Evolutionary conservation across 2,797 vertebrate genomes (phyloP).

Genomic region (Typhlichthys subterraneus): DNA sequence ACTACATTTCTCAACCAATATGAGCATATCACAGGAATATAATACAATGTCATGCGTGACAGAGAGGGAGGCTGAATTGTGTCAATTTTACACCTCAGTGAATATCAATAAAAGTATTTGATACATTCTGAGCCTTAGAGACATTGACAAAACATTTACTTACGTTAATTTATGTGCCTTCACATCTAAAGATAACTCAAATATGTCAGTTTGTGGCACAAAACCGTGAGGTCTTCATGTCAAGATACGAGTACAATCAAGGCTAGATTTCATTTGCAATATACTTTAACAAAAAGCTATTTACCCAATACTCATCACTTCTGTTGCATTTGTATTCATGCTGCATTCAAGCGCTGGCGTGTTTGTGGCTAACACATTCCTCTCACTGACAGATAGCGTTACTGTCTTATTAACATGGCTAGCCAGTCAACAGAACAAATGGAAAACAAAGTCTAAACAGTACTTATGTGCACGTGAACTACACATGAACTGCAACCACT

Average conservation of each 20-base stretch:
- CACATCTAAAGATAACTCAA: neutral
- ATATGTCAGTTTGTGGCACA: no score
- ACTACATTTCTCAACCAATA: no score
- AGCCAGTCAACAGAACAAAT: neutral
- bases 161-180: neutral
- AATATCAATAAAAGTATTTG: neutral
- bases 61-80: conserved; percentile 4
- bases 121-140: conserved; percentile 15
- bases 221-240: no score
- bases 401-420: conserved; percentile 4
- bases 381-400: neutral
- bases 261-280: no score
- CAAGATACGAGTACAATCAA: no score
- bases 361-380: neutral
- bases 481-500: no score
- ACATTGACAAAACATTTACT: neutral
- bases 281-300: neutral
- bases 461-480: neutral
- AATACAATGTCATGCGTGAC: conserved; percentile 15
- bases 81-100: neutral
- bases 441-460: neutral
- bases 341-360: neutral
- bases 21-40: conserved; percentile 29
- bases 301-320: neutral
- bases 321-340: neutral